Evolutionary conservation across 2,113 vertebrate genomes (phyloP).

Genomic region (Ailuropoda melanoleuca): DNA sequence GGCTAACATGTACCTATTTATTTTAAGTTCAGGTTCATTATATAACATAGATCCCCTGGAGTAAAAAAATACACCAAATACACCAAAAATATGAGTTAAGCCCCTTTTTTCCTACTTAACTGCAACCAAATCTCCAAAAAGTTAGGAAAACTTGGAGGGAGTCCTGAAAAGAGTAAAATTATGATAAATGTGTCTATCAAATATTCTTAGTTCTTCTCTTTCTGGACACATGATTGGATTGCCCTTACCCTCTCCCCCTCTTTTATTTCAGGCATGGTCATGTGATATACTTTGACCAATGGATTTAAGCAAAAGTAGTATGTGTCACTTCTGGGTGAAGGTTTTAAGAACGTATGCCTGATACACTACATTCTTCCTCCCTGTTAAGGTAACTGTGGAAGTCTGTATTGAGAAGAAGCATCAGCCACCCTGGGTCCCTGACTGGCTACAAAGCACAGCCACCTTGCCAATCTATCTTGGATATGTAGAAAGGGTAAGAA

Average conservation of each 20-base stretch:
- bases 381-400: neutral
- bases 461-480: neutral
- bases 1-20: neutral
- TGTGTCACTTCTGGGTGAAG: neutral
- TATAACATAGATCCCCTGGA: neutral
- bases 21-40: neutral
- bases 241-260: fast-evolving
- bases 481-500: neutral
- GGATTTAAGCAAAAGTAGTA: neutral
- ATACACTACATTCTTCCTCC: neutral
- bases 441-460: neutral
- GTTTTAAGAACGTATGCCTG: neutral
- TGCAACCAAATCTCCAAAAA: neutral
- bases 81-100: neutral
- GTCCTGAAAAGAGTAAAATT: neutral
- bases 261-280: neutral
- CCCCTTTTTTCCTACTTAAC: neutral
- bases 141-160: neutral
- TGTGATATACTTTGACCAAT: neutral
- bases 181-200: neutral
- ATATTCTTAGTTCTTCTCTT: neutral
- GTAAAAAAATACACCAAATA: too few species aligned
- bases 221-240: neutral
- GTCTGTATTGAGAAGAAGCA: neutral
- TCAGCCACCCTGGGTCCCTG: neutral